Evolutionary conservation across 2,888 invertebrate genomes (phyloP).

Genomic region (Eueremaeus valkanovi): DNA sequence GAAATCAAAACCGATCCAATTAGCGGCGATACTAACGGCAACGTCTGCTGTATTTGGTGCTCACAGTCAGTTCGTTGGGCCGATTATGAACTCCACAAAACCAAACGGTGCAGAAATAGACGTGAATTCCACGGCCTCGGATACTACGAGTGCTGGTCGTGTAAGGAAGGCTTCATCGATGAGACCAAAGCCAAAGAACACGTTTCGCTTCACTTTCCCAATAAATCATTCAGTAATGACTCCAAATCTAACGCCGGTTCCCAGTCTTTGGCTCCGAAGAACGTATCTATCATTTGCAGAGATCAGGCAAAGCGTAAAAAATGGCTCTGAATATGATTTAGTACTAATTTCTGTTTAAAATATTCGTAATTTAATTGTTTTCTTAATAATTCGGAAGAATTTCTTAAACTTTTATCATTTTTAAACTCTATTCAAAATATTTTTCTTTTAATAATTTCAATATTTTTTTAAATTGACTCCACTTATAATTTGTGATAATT

Average conservation of each 20-base stretch:
- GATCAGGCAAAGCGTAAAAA: constrained; percentile 16
- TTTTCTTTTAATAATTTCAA: not conserved
- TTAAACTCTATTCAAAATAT: not conserved
- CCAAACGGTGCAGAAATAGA: not conserved
- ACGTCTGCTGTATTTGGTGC: not conserved
- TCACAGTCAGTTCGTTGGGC: not conserved
- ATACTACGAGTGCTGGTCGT: not conserved
- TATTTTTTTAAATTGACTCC: not conserved
- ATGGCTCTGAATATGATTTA: not conserved
- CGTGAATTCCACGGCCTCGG: not conserved
- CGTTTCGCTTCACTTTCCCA: not conserved
- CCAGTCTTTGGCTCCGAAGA: not conserved
- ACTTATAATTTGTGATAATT: too few species aligned
- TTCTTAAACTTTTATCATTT: not conserved
- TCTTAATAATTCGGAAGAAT: not conserved
- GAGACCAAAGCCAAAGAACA: not conserved
- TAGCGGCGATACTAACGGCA: not conserved
- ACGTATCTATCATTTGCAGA: not conserved
- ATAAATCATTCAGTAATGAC: not conserved
- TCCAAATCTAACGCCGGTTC: not conserved
- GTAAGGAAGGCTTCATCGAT: not conserved
- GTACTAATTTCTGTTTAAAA: too few species aligned
- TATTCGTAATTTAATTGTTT: not conserved
- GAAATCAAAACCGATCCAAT: not conserved
- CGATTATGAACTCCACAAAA: not conserved